Conservation (phyloP, 2,888 invertebrate species). For the Watsonalla cultraria region DNA sequence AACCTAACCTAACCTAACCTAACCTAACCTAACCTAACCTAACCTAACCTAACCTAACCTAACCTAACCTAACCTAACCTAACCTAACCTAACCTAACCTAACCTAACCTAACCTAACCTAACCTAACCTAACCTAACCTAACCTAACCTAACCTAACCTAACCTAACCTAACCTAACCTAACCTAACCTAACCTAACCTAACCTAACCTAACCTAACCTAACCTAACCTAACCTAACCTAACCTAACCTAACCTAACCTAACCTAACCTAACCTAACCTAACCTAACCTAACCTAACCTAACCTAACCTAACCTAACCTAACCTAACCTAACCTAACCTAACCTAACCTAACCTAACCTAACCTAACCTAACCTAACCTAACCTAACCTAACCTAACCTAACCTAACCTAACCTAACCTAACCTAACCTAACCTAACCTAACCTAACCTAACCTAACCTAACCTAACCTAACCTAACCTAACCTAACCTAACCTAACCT, state of each 20-base stretch:
- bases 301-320: slow-evolving; percentile 15
- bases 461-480: too few species aligned
- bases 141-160: slow-evolving; percentile 23
- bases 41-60: slow-evolving; percentile 24
- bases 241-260: slow-evolving; percentile 17
- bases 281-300: slow-evolving; percentile 12
- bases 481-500: too few species aligned
- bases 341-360: slow-evolving; percentile 13
- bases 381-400: slow-evolving; percentile 18
- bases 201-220: slow-evolving; percentile 16
- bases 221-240: slow-evolving; percentile 15
- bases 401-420: slow-evolving; percentile 17
- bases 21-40: slow-evolving; percentile 20
- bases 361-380: slow-evolving; percentile 11
- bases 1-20: slow-evolving; percentile 23
- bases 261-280: slow-evolving; percentile 17
- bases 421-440: too few species aligned
- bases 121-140: slow-evolving; percentile 21
- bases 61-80: slow-evolving; percentile 24
- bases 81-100: slow-evolving; percentile 23
- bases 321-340: slow-evolving; percentile 13
- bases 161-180: slow-evolving; percentile 20
- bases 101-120: slow-evolving; percentile 21
- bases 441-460: too few species aligned
- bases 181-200: slow-evolving; percentile 19